A percentile compares a stretch with the other conserved stretches of the same genome.
Conservation (phyloP, 2,113 vertebrate species). For the Siphamia tubifer region DNA sequence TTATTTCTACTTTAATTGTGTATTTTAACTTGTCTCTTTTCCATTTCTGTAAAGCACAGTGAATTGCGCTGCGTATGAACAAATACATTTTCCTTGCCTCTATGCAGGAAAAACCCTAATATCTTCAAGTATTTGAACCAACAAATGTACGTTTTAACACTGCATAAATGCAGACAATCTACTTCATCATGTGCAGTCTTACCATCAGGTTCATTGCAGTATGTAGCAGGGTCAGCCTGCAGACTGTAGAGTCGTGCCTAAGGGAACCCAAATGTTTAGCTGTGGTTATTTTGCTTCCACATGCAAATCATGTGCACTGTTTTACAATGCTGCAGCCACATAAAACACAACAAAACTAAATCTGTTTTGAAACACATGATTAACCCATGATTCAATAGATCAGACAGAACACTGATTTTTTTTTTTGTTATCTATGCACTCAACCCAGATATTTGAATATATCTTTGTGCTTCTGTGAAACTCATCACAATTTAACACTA, state of each 20-base stretch:
- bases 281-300: not conserved
- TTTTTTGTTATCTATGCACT: too few species aligned
- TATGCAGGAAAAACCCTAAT: too few species aligned
- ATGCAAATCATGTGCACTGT: not conserved
- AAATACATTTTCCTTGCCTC: too few species aligned
- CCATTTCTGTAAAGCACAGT: too few species aligned
- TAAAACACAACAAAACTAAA: not conserved
- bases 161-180: not conserved
- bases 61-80: too few species aligned
- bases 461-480: not conserved
- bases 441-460: too few species aligned
- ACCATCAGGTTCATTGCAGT: conserved; percentile 99
- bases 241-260: conserved; percentile 97
- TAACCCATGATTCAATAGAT: not conserved
- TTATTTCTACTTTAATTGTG: too few species aligned
- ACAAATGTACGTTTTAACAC: not conserved
- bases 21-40: too few species aligned
- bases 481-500: too few species aligned
- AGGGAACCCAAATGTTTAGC: conserved; percentile 35
- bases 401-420: not conserved
- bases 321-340: not conserved
- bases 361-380: not conserved
- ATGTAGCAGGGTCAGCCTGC: conserved; percentile 96
- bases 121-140: too few species aligned
- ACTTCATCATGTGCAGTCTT: not conserved